These are phyloP conservation scores for Platalea minor DNA, from an alignment of 2,797 vertebrate species.

Conservation along the genomic window DNA sequence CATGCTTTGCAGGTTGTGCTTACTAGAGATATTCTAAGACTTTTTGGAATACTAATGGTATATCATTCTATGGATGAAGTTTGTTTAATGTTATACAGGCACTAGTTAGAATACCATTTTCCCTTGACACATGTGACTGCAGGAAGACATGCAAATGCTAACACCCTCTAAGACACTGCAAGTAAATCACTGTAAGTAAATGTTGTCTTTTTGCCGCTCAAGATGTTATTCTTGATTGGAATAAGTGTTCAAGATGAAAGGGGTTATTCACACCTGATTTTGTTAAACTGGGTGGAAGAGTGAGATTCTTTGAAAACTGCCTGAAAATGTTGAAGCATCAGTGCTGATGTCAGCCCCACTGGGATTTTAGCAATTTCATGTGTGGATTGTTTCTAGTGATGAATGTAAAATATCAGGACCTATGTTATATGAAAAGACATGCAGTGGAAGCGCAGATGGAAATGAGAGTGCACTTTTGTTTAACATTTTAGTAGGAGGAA, in stretches of 20 bases:
- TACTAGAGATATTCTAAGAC: not conserved
- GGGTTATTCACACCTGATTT: not conserved
- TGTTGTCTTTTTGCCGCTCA: not conserved
- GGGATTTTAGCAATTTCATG: not conserved
- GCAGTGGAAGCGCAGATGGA: not conserved
- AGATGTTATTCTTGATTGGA: not conserved
- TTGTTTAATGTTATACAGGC: not conserved
- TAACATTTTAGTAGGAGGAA: not conserved
- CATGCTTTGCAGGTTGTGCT: not conserved
- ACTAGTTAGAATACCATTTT: not conserved
- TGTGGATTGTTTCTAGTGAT: not conserved
- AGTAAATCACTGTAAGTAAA: not conserved
- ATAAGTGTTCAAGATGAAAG: not conserved
- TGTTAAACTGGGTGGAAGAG: not conserved
- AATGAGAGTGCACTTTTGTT: not conserved
- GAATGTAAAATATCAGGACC: not conserved
- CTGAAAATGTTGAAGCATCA: not conserved
- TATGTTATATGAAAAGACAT: not conserved
- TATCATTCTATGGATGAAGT: not conserved
- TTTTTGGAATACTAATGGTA: not conserved
- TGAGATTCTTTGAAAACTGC: not conserved
- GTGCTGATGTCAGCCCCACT: not conserved
- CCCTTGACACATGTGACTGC: rapidly evolving
- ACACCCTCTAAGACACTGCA: not conserved
- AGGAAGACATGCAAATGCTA: not conserved